Conservation (phyloP, 2,888 invertebrate genomes). For the Pherbina coryleti region DNA sequence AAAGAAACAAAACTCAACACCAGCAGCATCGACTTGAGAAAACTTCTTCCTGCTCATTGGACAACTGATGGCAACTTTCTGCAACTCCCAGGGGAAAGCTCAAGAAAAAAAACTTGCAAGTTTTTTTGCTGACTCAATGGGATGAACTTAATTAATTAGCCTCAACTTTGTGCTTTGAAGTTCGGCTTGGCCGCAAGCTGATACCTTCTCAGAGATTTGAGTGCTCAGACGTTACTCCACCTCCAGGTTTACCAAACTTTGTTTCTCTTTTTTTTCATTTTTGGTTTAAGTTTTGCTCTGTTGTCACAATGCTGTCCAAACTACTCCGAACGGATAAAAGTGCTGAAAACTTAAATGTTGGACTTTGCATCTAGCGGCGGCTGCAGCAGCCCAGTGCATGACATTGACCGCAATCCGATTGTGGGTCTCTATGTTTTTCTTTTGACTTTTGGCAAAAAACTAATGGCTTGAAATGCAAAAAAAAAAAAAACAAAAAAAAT, state of each 20-base stretch:
- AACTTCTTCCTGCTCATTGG: no score
- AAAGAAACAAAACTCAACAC: no score
- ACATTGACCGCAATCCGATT: conserved; percentile 29
- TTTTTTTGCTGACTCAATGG: conserved; percentile 36
- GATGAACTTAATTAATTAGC: conserved; percentile 53
- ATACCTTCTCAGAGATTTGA: conserved; percentile 9
- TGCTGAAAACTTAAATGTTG: conserved; percentile 8
- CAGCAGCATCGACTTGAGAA: no score
- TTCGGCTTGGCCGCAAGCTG: conserved; percentile 21
- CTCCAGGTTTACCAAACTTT: conserved; percentile 13
- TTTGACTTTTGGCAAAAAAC: not conserved
- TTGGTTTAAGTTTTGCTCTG: not conserved
- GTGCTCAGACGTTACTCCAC: not conserved
- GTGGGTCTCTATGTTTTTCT: conserved; percentile 16
- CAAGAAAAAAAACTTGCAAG: conserved; percentile 5
- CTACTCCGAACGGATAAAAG: not conserved
- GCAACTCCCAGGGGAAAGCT: not conserved
- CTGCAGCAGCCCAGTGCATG: not conserved
- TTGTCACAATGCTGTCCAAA: not conserved
- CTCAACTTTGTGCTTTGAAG: conserved; percentile 19
- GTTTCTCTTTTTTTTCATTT: not conserved
- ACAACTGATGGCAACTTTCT: no score
- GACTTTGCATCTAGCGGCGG: conserved; percentile 4
- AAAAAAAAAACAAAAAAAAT: no score
- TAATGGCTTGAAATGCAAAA: conserved; percentile 13